Conservation (phyloP, 2,888 invertebrate genomes). For the Caenorhabditis sp. region DNA sequence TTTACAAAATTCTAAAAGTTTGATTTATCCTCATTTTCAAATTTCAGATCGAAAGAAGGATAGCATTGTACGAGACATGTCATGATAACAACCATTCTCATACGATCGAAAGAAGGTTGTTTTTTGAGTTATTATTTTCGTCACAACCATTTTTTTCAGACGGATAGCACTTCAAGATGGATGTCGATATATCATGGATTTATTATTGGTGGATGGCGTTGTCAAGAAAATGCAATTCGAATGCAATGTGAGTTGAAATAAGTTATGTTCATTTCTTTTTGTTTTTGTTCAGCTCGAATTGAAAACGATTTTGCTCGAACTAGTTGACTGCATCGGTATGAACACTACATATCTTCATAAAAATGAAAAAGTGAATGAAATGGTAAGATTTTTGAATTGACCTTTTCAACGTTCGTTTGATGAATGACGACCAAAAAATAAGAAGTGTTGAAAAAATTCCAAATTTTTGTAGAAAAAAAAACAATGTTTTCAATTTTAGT, state of each 20-base stretch:
- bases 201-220: neutral
- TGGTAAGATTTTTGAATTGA: slow-evolving; percentile 7
- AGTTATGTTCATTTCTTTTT: neutral
- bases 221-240: neutral
- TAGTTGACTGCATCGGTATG: slow-evolving; percentile 16
- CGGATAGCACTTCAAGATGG: neutral
- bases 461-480: no score
- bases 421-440: no score
- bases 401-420: no score
- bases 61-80: neutral
- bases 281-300: neutral
- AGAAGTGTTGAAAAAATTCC: no score
- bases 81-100: slow-evolving; percentile 12
- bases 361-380: slow-evolving; percentile 10
- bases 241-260: neutral
- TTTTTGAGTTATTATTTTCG: neutral
- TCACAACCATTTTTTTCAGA: neutral
- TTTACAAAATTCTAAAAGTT: no score
- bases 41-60: slow-evolving; percentile 1
- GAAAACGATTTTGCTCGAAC: neutral
- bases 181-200: neutral
- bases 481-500: no score
- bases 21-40: no score
- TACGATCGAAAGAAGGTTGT: slow-evolving; percentile 9
- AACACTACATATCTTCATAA: slow-evolving; percentile 19